Evolutionary conservation across 2,797 vertebrate genomes (phyloP), one percentile per base, ranked within the genome.

Genomic region (Taenioides sp.): DNA sequence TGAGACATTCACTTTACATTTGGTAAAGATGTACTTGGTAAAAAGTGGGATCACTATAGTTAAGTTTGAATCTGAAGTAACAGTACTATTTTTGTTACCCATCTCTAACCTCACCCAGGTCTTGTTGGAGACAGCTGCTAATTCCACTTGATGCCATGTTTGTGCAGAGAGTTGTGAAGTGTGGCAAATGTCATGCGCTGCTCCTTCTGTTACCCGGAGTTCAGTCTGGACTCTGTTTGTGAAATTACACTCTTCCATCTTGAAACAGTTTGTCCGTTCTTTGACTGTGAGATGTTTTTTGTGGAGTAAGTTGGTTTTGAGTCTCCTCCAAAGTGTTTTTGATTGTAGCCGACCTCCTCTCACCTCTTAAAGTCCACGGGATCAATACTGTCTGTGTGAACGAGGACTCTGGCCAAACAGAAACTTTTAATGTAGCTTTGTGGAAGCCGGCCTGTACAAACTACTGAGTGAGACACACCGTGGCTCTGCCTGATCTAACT

Each of bases 371-470:
- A 65, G 64, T 50, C 64, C 43, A 4, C 14, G 7, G 7, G 64
- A 65, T 65, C 64, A 65, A 65, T 65, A 50, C 43, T 9, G 40
- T 65, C 64, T 27, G 43, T 43, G 62, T 49, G 40, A 65, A 65
- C 23, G 6, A 50, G 43, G 43, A 50, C 64, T 65, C 23, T 50
- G 64, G 16, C 64, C 43, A 65, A 65, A 49, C 61, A 40, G 61
- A 65, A 65, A 65, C 43, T 61, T 75, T 63, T 18, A 49, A 47
- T 65, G 43, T 47, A 49, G 34, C 43, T 65, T 50, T 65, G 60
- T 60, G 22, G 37, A 49, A 65, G 28, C 25, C 17, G 0, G 4
- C 5, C 57, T 28, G 37, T 43, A 12, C 23, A 18, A 65, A 3
- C 14, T 12, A 22, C 34, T 9, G 40, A 22, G 20, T 1, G 2